phyloP scores from a whole-genome alignment of 92 coral and sea anemone genomes.

The Zoanthus sociatus region DNA sequence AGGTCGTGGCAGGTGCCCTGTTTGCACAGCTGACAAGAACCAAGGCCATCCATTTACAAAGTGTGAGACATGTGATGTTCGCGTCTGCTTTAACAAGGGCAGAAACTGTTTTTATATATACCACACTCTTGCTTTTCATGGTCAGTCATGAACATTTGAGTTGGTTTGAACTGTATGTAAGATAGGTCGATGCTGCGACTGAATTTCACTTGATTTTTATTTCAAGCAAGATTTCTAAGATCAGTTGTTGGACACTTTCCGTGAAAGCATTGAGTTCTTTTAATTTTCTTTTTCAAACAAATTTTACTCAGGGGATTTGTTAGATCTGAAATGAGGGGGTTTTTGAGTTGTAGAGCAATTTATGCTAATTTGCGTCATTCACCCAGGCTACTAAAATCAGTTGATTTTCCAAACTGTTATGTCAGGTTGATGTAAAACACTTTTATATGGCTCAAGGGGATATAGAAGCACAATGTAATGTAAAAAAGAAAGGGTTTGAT shows the following conservation, averaged over 20 bases:
- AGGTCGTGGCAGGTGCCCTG: slow-evolving; percentile 33
- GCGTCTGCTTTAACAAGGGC: slow-evolving; percentile 45
- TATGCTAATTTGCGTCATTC: background rate
- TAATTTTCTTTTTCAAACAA: slow-evolving; percentile 24
- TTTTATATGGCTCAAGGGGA: slow-evolving; percentile 18
- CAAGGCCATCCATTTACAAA: slow-evolving; percentile 33
- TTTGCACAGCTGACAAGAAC: slow-evolving; percentile 20
- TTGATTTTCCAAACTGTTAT: slow-evolving; percentile 4
- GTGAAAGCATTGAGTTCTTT: slow-evolving; percentile 1
- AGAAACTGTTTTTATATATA: slow-evolving; percentile 49
- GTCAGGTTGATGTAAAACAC: slow-evolving; percentile 7
- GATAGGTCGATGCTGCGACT: background rate
- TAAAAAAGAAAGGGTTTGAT: slow-evolving; percentile 17
- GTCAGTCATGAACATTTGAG: slow-evolving; percentile 30
- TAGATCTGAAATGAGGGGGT: background rate
- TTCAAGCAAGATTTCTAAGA: slow-evolving; percentile 22
- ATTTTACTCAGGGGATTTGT: slow-evolving; percentile 11
- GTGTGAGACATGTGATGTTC: slow-evolving; percentile 48
- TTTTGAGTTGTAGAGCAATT: slow-evolving; percentile 1
- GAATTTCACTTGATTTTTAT: slow-evolving; percentile 27
- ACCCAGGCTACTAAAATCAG: slow-evolving; percentile 8
- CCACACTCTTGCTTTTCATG: slow-evolving; percentile 46
- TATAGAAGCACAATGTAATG: background rate
- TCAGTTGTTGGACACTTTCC: slow-evolving; percentile 36
- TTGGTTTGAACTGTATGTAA: slow-evolving; percentile 18